These are phyloP conservation scores for Stegophylla sp. DNA, from an alignment of 2,888 invertebrate genomes.

Conservation along the genomic window DNA sequence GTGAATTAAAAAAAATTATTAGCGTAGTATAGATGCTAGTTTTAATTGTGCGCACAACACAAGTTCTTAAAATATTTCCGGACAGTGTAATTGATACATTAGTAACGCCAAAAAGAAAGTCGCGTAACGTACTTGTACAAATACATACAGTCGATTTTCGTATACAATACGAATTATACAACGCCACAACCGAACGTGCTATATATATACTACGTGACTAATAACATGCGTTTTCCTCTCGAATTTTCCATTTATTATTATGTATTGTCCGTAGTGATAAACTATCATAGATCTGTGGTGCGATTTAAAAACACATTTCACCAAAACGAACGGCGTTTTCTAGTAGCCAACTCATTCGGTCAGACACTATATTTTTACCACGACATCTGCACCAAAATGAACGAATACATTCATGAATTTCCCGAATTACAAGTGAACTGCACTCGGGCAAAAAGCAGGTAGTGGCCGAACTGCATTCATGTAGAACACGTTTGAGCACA, in stretches of 20 bases:
- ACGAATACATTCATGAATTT: too few relatives aligned
- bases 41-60: slow-evolving; percentile 21
- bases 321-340: too few relatives aligned
- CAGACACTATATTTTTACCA: too few relatives aligned
- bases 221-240: slow-evolving; percentile 4
- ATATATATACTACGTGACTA: not conserved
- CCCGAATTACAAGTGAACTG: too few relatives aligned
- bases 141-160: slow-evolving; percentile 10
- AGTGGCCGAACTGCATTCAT: too few relatives aligned
- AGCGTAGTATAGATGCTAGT: not conserved
- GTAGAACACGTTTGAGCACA: too few relatives aligned
- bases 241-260: not conserved
- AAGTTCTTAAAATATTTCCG: slow-evolving; percentile 49
- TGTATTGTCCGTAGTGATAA: too few relatives aligned
- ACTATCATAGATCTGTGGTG: too few relatives aligned
- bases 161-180: not conserved
- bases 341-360: too few relatives aligned
- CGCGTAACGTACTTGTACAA: slow-evolving; percentile 5
- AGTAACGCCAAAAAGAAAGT: slow-evolving; percentile 50
- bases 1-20: not conserved
- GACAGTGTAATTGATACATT: slow-evolving; percentile 39
- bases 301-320: too few relatives aligned
- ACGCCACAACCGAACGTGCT: not conserved
- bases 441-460: too few relatives aligned
- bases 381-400: too few relatives aligned